Evolutionary conservation across 1,140 invertebrate genomes (phyloP).

Genomic region (Diploscapter pachys): DNA sequence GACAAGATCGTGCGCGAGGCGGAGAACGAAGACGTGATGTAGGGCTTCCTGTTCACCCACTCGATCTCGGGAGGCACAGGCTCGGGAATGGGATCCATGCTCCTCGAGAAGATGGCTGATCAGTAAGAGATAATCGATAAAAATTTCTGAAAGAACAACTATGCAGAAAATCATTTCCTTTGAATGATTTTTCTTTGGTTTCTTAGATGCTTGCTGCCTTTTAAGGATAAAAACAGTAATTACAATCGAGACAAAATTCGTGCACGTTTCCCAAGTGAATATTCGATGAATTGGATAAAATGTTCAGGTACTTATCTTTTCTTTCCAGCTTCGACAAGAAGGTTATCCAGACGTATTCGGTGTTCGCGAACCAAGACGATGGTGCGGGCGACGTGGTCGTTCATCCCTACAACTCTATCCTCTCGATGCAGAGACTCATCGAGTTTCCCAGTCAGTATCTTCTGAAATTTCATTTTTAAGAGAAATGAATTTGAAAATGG

Average conservation of each 20-base stretch:
- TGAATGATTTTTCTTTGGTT: too few species aligned
- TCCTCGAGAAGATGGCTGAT: constrained; percentile 85
- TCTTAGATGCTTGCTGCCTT: too few species aligned
- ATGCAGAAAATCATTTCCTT: background rate
- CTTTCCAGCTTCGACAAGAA: constrained; percentile 82
- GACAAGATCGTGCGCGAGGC: constrained; percentile 98
- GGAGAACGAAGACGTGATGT: constrained; percentile 94
- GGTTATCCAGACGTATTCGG: constrained; percentile 94
- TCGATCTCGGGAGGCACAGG: constrained; percentile 96
- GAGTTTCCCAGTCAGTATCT: constrained; percentile 61
- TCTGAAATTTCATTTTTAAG: too few species aligned
- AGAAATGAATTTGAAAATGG: too few species aligned
- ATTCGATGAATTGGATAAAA: too few species aligned
- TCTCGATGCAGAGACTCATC: constrained; percentile 89
- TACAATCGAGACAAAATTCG: too few species aligned
- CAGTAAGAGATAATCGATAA: constrained; percentile 61
- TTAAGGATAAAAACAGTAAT: too few species aligned
- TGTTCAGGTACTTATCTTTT: too few species aligned
- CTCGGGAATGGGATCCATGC: constrained; percentile 93
- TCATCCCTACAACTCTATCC: constrained; percentile 94
- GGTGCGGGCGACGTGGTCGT: constrained; percentile 95
- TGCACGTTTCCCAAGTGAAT: too few species aligned
- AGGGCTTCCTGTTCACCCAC: constrained; percentile 98
- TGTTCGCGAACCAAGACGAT: constrained; percentile 91
- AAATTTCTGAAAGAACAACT: too few species aligned